phyloP scores from a whole-genome alignment of 2,888 invertebrate genomes.

The Drosophila peninsularis region DNA sequence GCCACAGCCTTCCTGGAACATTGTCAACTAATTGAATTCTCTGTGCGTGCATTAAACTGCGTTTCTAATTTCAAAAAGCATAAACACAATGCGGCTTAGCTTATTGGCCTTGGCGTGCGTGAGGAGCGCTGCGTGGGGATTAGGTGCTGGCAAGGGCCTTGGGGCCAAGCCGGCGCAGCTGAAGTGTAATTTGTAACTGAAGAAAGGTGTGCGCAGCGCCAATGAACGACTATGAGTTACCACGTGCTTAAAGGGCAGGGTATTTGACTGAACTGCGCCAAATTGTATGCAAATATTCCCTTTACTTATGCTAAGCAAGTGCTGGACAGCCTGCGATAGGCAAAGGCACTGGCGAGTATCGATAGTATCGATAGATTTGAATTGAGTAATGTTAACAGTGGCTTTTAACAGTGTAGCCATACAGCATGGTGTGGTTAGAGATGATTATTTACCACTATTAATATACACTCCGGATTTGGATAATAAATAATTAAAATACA shows the following conservation, averaged over 20 bases:
- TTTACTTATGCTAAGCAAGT: not conserved
- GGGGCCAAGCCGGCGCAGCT: not conserved
- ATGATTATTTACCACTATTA: too few species aligned
- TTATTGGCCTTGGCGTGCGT: slow-evolving; percentile 16
- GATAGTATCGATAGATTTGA: not conserved
- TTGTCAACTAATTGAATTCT: slow-evolving; percentile 31
- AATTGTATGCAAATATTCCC: too few species aligned
- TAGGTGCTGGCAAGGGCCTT: not conserved
- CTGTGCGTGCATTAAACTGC: slow-evolving; percentile 50
- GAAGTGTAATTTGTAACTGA: not conserved
- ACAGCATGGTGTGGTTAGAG: too few species aligned
- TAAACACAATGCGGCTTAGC: slow-evolving; percentile 17
- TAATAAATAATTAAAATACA: too few species aligned
- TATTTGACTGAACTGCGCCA: not conserved
- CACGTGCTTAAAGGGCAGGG: too few species aligned
- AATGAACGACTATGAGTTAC: not conserved
- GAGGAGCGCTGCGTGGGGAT: not conserved
- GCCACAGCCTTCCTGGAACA: not conserved
- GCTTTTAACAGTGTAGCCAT: too few species aligned
- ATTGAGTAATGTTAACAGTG: too few species aligned
- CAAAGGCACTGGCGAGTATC: too few species aligned
- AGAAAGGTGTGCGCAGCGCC: not conserved
- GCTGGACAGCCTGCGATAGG: not conserved
- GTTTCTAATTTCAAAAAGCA: slow-evolving; percentile 54
- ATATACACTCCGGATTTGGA: too few species aligned